phyloP scores from a whole-genome alignment of 2,113 vertebrate genomes.

The Aegithalos caudatus region DNA sequence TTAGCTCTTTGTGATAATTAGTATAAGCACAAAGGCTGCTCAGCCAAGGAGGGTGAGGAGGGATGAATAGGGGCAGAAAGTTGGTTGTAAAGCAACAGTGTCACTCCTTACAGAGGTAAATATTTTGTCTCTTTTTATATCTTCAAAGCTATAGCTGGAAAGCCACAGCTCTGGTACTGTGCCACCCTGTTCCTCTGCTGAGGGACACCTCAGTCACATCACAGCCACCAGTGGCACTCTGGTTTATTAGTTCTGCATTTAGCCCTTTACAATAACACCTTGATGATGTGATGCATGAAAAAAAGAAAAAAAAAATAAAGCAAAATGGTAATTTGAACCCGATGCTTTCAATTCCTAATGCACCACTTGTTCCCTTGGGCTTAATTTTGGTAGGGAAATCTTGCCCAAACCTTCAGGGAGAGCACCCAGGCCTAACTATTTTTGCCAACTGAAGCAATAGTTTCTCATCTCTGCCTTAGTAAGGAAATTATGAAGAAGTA shows the following conservation, averaged over 20 bases:
- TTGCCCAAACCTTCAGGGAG: neutral
- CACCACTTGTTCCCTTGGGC: neutral
- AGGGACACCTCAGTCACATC: neutral
- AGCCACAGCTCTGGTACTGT: neutral
- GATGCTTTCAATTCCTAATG: neutral
- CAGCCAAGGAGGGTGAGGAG: neutral
- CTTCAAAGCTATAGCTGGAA: neutral
- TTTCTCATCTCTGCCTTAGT: neutral
- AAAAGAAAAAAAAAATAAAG: too few relatives aligned
- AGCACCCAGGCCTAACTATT: neutral
- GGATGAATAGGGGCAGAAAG: neutral
- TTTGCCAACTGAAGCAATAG: neutral
- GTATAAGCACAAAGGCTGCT: neutral
- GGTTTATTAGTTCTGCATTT: neutral
- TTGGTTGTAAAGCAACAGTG: neutral
- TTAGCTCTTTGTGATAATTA: neutral
- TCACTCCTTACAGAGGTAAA: neutral
- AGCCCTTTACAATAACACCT: neutral
- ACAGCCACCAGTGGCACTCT: neutral
- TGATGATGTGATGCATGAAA: fast-evolving
- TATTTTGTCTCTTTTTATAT: neutral
- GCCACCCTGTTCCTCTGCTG: neutral
- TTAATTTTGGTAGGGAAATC: neutral
- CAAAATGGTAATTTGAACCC: neutral
- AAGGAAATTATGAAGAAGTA: neutral